Conservation (phyloP, 2,888 invertebrate genomes). For the Eupithecia vulgata region DNA sequence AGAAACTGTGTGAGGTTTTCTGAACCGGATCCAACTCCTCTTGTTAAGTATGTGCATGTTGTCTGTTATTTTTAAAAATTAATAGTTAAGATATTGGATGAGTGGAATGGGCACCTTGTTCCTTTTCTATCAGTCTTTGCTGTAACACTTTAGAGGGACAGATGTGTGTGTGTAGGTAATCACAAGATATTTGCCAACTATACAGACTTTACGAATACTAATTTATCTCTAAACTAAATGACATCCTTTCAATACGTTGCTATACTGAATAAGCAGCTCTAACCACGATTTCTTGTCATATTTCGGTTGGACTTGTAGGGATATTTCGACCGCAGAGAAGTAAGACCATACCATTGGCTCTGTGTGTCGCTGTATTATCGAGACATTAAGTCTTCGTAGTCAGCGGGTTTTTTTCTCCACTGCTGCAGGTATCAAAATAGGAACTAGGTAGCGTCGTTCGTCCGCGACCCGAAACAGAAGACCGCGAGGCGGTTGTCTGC, state of each 20-base stretch:
- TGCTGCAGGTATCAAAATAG: background rate
- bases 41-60: background rate
- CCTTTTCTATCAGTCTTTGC: background rate
- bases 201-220: background rate
- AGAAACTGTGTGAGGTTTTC: constrained; percentile 16
- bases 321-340: no score
- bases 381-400: no score
- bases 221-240: no score
- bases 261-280: no score
- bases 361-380: no score
- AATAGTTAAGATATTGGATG: no score
- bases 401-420: background rate
- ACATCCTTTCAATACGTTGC: no score
- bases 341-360: no score
- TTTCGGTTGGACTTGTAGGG: no score
- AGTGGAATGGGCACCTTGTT: no score
- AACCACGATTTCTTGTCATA: no score
- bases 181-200: background rate
- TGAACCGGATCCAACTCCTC: constrained; percentile 1
- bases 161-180: background rate
- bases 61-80: no score
- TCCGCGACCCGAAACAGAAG: background rate
- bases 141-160: background rate
- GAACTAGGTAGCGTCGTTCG: background rate
- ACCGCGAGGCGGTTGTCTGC: background rate